These are phyloP conservation scores for Leucophenga varia DNA, from an alignment of 1,140 invertebrate genomes.

Conservation along the genomic window DNA sequence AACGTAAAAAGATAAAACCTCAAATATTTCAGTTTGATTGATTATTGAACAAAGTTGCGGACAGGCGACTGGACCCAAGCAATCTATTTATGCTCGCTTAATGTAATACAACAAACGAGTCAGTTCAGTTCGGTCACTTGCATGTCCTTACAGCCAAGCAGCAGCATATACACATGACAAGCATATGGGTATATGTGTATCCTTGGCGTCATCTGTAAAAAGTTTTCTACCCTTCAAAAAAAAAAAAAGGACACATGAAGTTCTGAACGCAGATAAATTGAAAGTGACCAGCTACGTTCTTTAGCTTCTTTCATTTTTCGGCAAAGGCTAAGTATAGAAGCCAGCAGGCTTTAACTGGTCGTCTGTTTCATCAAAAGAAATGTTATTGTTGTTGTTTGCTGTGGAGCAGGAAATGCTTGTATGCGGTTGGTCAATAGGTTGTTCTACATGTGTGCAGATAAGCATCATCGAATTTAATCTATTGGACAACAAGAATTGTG, in stretches of 20 bases:
- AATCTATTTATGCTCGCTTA: constrained; percentile 55
- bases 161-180: too few species aligned
- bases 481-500: too few species aligned
- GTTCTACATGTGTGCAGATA: too few species aligned
- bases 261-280: constrained; percentile 42
- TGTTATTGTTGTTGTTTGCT: too few species aligned
- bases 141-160: neutral
- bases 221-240: too few species aligned
- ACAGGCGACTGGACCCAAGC: constrained; percentile 33
- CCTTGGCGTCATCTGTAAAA: too few species aligned
- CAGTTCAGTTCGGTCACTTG: constrained; percentile 15
- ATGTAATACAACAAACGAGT: constrained; percentile 29
- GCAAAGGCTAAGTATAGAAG: neutral
- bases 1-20: too few species aligned
- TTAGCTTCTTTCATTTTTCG: neutral
- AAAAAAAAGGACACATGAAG: constrained; percentile 23
- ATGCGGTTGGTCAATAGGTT: constrained; percentile 44
- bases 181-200: too few species aligned
- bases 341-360: too few species aligned
- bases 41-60: constrained; percentile 52
- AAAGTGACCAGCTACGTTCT: constrained; percentile 31
- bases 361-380: too few species aligned
- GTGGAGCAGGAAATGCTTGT: too few species aligned
- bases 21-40: constrained; percentile 52
- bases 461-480: too few species aligned